Conservation (phyloP, 2,113 vertebrate species). For the Myotis davidii region DNA sequence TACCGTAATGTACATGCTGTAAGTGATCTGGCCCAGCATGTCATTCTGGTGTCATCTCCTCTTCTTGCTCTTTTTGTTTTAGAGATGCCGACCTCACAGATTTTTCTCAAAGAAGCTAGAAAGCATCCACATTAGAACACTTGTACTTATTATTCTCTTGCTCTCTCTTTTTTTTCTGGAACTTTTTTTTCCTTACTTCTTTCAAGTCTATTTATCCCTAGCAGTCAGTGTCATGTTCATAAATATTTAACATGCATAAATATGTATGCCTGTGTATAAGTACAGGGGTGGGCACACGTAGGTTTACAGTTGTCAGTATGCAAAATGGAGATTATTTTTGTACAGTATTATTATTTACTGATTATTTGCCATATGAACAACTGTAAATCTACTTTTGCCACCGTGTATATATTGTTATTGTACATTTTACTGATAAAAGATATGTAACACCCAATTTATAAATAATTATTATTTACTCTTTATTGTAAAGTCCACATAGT, state of each 20-base stretch:
- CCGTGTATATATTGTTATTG: neutral
- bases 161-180: neutral
- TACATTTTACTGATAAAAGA: neutral
- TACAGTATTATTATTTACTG: neutral
- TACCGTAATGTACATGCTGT: fast-evolving
- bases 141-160: neutral
- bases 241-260: neutral
- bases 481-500: neutral
- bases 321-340: neutral
- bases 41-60: neutral
- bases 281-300: neutral
- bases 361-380: neutral
- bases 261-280: neutral
- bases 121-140: neutral
- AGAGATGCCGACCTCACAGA: neutral
- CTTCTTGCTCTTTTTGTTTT: neutral
- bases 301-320: neutral
- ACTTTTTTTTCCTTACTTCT: neutral
- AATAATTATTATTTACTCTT: neutral
- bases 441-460: neutral
- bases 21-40: neutral
- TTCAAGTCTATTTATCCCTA: neutral
- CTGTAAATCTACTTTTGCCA: neutral
- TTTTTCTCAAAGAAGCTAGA: neutral
- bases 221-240: neutral